Evolutionary conservation across 2,888 invertebrate species (phyloP), one percentile per base, ranked within the genome.

Genomic region (Lomographa bimaculata): DNA sequence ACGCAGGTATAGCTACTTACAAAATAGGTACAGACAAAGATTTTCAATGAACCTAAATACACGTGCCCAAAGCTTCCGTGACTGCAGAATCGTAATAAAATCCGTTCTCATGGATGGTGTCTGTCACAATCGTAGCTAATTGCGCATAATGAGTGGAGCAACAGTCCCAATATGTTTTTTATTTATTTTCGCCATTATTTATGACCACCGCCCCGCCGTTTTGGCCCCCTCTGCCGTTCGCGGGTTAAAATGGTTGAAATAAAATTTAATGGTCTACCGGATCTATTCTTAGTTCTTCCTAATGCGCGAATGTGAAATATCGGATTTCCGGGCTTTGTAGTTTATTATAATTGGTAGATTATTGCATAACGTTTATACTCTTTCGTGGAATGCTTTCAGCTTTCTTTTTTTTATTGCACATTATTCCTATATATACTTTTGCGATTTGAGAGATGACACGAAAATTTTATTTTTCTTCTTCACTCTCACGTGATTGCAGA

Each of bases 91-190:
- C 43, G 48, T 56, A 75, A 68, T 58, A 53, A 70, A 83, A 80
- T 80, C 84, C 76, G 83, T 85, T 87, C 87, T 79, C 85, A 87
- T 79, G 70, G 61, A 86, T 79, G 70, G 62, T 57, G 67, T 68
- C 68, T 79, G 84, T 82, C 85, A 87, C 89, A 89, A 87, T 87
- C 79, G 83, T 73, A 76, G 77, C 87, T 89, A 87, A 89, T 89
- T 89, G 87, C 86, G 85, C 86, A 86, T 89, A 89, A 89, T 89
- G 87, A 87, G 86, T 61, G 54, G 57, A 69, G 72, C 79, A 80
- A 82, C 79, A 79, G 74, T 77, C 68, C 79, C 82, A 86, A 84
- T 87, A 81, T 79, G 86, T 80, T 89, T 86, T 87, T 83, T 79
- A 37, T 37, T 36, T 43, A 37, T 37, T 37, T 43, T 37, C 23